Evolutionary conservation across 1,140 invertebrate genomes (phyloP), one percentile per base, ranked within the genome.

Genomic region (Thaumatotibia leucotreta): DNA sequence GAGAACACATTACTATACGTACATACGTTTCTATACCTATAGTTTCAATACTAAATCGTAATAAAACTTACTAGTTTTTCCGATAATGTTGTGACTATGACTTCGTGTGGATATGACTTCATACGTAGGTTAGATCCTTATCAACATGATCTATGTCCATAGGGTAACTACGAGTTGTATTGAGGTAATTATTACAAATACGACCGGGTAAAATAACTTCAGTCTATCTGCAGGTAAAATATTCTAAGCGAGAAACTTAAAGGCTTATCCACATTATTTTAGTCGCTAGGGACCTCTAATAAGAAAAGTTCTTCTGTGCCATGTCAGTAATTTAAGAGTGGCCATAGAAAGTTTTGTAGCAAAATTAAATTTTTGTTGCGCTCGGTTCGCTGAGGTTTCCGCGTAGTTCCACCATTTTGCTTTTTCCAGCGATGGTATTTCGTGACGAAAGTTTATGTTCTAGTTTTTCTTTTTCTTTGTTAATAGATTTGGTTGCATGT

Each of bases 311-410:
- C 64, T 61, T 33, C 76, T 35, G 67, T 70, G 77, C 73, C 73
- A 76, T 67, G 78, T 82, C 73, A 79, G 83, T 82, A 77, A 83
- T 83, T 82, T 83, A 79, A 82, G 74, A 78, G 73, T 75, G 69
- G 35, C 69, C 76, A 73, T 82, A 79, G 64, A 76, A 83, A 85
- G 75, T 83, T 79, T 73, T 77, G 74, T 78, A 79, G 77, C 79
- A 68, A 82, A 80, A 84, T 82, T 78, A 79, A 79, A 76, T 83
- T 84, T 85, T 79, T 82, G 70, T 79, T 79, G 63, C 65, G 62
- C 64, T 70, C 64, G 63, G 50, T 67, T 63, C 63, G 63, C 45
- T 67, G 24, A 24, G 70, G 31, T 61, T 63, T 71, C 69, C 45
- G 49, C 35, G 22, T 17, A 49, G 61, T 68, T 61, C 67, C 20